phyloP scores from a whole-genome alignment of 2,888 invertebrate species.

The Caenorhabditis parvicauda region DNA sequence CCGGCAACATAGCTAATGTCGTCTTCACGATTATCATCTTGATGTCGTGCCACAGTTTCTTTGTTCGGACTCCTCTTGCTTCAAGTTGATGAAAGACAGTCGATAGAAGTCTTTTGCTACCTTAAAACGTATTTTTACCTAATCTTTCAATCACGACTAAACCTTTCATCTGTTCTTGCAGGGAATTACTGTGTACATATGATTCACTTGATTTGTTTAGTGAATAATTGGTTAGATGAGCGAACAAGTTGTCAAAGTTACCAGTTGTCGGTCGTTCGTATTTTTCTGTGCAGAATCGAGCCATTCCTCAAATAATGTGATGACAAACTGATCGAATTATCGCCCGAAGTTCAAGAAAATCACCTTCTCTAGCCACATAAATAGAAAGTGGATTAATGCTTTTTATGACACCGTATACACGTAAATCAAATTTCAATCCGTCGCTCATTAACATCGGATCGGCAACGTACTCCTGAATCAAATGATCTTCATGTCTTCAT shows the following conservation, averaged over 20 bases:
- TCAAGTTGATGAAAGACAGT: constrained; percentile 64
- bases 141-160: background rate
- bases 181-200: constrained; percentile 63
- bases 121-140: constrained; percentile 32
- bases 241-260: constrained; percentile 65
- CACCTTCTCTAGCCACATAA: constrained; percentile 63
- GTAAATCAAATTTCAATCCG: constrained; percentile 66
- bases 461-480: constrained; percentile 64
- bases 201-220: constrained; percentile 65
- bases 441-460: constrained; percentile 64
- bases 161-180: constrained; percentile 59
- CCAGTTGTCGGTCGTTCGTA: constrained; percentile 65
- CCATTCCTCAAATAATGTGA: constrained; percentile 58
- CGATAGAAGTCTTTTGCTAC: constrained; percentile 66
- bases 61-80: constrained; percentile 63
- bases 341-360: constrained; percentile 4
- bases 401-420: constrained; percentile 66
- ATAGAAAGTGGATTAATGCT: constrained; percentile 65
- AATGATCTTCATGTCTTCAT: background rate
- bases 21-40: constrained; percentile 66
- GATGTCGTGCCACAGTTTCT: constrained; percentile 64
- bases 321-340: background rate
- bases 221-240: constrained; percentile 68
- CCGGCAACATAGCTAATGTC: constrained; percentile 66
- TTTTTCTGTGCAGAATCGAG: constrained; percentile 66